Base-by-base conservation (phyloP, 2,888 invertebrate species). In the Microplitis deprimator region DNA sequence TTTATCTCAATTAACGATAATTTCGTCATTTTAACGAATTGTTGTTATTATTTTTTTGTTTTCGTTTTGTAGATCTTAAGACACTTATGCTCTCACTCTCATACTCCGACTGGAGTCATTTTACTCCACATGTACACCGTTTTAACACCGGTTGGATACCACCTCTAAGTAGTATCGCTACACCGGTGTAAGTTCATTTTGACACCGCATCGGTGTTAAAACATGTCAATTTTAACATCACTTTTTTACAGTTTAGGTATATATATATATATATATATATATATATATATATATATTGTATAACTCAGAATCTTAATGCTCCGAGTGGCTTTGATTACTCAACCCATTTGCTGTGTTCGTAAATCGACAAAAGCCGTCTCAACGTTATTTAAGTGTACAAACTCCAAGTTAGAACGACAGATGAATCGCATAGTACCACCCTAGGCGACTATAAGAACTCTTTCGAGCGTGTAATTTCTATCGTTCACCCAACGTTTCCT, bases 391-490 rank as follows among this genome's bases (percentile, higher is more conserved):
- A 67, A 74, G 71, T 71, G 72, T 72, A 72, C 68, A 78, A 78
- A 78, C 67, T 76, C 79, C 13, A 67, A 59, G 73, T 59, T 67
- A n/a, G 41, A 29, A 77, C 39, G 67, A 71, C 80, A 77, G 79
- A 81, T 79, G 79, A 81, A 81, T 79, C 77, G 79, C 80, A 79
- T 73, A 77, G 71, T 72, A 79, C 50, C 50, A 50, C 81, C 79
- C 79, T 79, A 77, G 79, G 77, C 76, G 75, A 61, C 77, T 79
- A 79, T 79, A 79, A 79, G 76, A 79, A 79, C 73, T 77, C 77
- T 71, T 77, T 70, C 73, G 20, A 76, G 79, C 74, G 76, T 71
- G 76, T 74, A 77, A 79, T 79, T 77, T 79, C 79, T 77, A 79
- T 76, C 79, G 76, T 77, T 79, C 76, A 77, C 73, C 72, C 73